A percentile compares a stretch with the other conserved stretches of the same genome.
Conservation (phyloP, 2,797 vertebrate genomes). For the Fratercula arctica region DNA sequence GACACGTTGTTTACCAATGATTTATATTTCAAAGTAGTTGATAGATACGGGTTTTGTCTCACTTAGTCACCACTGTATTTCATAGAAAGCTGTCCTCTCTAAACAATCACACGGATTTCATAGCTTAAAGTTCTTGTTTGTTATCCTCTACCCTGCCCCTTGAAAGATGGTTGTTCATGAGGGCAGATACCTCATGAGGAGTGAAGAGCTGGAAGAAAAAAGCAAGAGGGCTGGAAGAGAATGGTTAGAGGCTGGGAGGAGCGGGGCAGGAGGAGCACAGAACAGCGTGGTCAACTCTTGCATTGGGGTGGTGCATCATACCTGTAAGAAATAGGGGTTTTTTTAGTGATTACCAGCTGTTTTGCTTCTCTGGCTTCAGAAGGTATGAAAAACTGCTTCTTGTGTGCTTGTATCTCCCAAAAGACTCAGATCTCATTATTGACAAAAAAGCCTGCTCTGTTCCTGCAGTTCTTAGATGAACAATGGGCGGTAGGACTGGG, state of each 20-base stretch:
- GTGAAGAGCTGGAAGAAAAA: neutral
- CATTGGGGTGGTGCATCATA: neutral
- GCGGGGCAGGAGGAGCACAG: neutral
- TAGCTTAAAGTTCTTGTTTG: neutral
- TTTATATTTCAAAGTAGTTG: neutral
- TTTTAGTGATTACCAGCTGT: neutral
- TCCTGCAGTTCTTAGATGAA: neutral
- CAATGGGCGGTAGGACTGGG: neutral
- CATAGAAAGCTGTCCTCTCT: neutral
- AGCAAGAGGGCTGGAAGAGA: neutral
- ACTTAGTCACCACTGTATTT: neutral
- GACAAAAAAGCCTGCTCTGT: neutral
- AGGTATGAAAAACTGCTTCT: neutral
- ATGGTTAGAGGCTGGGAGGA: neutral
- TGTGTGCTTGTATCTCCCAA: neutral
- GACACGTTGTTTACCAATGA: neutral
- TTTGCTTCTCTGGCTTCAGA: neutral
- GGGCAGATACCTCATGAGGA: fast-evolving
- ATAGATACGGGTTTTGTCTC: neutral
- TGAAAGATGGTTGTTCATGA: neutral
- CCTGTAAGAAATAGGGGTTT: neutral
- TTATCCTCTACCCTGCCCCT: neutral
- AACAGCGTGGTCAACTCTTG: neutral
- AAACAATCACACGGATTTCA: neutral
- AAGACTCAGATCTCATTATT: neutral